Evolutionary conservation across 2,888 invertebrate species (phyloP).

Genomic region (Erebia palarica): DNA sequence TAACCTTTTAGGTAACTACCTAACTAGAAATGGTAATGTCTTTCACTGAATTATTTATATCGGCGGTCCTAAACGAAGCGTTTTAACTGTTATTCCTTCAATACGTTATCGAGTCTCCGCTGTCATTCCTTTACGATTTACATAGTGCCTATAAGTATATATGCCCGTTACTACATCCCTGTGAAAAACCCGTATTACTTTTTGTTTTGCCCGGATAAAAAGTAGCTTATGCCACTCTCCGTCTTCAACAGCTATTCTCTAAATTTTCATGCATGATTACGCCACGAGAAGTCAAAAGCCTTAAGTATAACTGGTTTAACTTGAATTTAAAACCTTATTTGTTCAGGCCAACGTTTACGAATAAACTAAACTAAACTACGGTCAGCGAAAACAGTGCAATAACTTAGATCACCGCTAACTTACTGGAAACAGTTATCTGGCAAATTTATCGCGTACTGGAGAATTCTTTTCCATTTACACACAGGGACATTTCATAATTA

Average conservation of each 20-base stretch:
- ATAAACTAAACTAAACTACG: background rate
- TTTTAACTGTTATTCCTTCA: too few species aligned
- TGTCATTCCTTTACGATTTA: too few species aligned
- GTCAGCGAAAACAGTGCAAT: constrained; percentile 36
- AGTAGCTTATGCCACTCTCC: too few species aligned
- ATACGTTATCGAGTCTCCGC: too few species aligned
- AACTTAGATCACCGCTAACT: constrained; percentile 29
- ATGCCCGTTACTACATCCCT: too few species aligned
- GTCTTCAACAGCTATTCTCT: too few species aligned
- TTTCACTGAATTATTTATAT: constrained; percentile 3
- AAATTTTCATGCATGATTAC: constrained; percentile 14
- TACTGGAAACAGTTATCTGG: constrained; percentile 29
- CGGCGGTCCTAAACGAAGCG: background rate
- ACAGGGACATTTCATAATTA: background rate
- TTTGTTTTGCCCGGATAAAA: too few species aligned
- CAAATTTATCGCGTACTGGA: constrained; percentile 31
- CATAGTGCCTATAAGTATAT: too few species aligned
- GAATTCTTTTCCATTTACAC: constrained; percentile 21
- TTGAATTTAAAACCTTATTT: constrained; percentile 39
- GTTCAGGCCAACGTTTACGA: constrained; percentile 30
- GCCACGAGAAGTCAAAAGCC: constrained; percentile 20
- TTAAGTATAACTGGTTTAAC: constrained; percentile 24
- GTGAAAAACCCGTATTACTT: too few species aligned
- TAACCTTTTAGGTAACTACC: constrained; percentile 8
- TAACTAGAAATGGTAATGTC: background rate